Percentiles rank a stretch among this genome's conserved stretches.
Conservation (phyloP, 2,888 invertebrate genomes). For the Icerya purchasi region DNA sequence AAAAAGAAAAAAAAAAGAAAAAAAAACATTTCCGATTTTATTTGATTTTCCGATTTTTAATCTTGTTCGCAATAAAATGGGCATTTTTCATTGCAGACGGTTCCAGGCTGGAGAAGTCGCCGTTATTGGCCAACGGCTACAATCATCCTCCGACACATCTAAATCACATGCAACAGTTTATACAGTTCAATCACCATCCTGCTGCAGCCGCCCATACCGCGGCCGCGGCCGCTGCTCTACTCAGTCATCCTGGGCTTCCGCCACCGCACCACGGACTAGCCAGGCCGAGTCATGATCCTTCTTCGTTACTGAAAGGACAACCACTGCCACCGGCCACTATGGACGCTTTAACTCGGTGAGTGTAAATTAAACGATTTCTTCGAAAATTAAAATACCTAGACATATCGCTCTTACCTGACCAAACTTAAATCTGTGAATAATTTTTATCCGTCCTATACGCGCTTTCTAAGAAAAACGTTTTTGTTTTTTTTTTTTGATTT, state of each 20-base stretch:
- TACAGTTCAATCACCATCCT: conserved; percentile 29
- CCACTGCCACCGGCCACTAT: conserved; percentile 26
- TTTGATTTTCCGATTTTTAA: too few relatives aligned
- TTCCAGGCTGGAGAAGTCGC: conserved; percentile 75
- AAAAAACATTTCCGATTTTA: too few relatives aligned
- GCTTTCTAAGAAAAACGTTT: too few relatives aligned
- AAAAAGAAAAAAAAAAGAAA: too few relatives aligned
- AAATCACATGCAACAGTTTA: conserved; percentile 70
- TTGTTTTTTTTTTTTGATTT: too few relatives aligned
- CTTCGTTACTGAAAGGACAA: conserved; percentile 33
- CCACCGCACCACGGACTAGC: conserved; percentile 49
- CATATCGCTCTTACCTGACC: too few relatives aligned
- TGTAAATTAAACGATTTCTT: too few relatives aligned
- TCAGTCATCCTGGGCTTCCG: conserved; percentile 33
- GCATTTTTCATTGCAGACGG: conserved; percentile 41
- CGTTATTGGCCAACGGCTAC: conserved; percentile 77
- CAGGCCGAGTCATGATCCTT: conserved; percentile 13
- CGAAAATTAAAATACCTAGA: too few relatives aligned
- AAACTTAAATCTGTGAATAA: too few relatives aligned
- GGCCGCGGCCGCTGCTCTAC: conserved; percentile 35
- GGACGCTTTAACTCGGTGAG: conserved; percentile 72
- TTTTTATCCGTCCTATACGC: too few relatives aligned
- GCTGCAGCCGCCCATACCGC: conserved; percentile 43
- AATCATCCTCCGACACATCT: conserved; percentile 79
- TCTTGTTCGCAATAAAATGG: too few relatives aligned